These are phyloP conservation scores for Lingula anatina DNA, from an alignment of 2,888 invertebrate genomes.

Conservation along the genomic window DNA sequence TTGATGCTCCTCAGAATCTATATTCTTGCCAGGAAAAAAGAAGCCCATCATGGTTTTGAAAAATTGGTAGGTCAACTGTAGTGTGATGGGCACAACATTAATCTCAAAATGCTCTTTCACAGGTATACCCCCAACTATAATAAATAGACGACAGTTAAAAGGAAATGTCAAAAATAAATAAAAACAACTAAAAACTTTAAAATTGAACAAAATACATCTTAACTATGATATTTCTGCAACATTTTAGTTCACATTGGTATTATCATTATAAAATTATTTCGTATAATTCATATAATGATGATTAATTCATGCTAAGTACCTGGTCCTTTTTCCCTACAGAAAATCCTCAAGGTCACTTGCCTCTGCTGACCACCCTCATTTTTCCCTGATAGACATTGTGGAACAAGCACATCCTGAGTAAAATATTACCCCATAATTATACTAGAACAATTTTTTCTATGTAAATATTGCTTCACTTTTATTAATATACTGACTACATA, in stretches of 20 bases:
- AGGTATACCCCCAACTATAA: constrained; percentile 88
- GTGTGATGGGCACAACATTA: constrained; percentile 90
- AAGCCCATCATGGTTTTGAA: constrained; percentile 96
- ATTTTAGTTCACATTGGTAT: too few species aligned
- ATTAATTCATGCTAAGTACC: too few species aligned
- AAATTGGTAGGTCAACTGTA: constrained; percentile 82
- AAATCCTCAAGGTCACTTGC: constrained; percentile 85
- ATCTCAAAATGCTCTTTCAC: constrained; percentile 96
- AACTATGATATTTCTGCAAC: too few species aligned
- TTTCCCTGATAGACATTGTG: constrained; percentile 72
- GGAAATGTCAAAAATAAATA: neutral
- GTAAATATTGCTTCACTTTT: too few species aligned
- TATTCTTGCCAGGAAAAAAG: constrained; percentile 64
- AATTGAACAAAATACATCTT: neutral
- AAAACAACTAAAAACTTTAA: neutral
- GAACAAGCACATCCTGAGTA: constrained; percentile 67
- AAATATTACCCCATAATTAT: constrained; percentile 4
- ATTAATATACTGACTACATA: too few species aligned
- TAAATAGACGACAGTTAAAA: neutral
- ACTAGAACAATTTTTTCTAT: too few species aligned
- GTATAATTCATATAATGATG: too few species aligned
- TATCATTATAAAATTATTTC: too few species aligned
- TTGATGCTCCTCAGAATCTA: constrained; percentile 34
- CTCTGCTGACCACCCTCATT: constrained; percentile 89
- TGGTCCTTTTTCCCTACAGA: constrained; percentile 88